These are phyloP conservation scores for Hippocampus barbouri DNA, from an alignment of 2,113 vertebrate species.

Conservation along the genomic window DNA sequence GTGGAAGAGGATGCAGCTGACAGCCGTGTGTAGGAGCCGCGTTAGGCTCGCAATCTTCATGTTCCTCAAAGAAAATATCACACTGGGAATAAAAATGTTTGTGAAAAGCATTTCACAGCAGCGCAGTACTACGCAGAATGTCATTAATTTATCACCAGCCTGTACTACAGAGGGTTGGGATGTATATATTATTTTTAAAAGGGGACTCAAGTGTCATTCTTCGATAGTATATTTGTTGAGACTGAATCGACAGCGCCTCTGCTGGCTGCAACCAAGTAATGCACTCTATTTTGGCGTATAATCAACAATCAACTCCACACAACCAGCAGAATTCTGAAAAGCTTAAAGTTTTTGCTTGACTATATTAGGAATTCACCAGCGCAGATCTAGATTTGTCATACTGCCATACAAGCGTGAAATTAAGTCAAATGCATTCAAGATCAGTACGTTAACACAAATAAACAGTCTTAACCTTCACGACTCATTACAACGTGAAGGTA, in stretches of 20 bases:
- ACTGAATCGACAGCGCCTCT: background rate
- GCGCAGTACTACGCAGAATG: background rate
- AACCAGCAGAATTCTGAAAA: background rate
- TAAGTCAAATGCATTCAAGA: too few relatives aligned
- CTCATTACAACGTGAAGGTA: too few relatives aligned
- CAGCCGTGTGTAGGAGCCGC: slow-evolving; percentile 17
- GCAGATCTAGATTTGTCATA: too few relatives aligned
- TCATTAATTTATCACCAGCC: background rate
- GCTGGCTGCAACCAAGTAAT: background rate
- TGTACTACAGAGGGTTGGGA: background rate
- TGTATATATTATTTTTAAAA: background rate
- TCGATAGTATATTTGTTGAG: background rate
- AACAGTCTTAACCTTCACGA: too few relatives aligned
- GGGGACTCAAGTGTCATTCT: background rate
- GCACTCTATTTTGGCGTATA: background rate
- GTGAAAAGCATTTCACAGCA: background rate
- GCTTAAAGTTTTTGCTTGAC: too few relatives aligned
- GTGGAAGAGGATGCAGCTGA: slow-evolving; percentile 24
- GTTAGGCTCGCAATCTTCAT: slow-evolving; percentile 17
- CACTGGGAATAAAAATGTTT: slow-evolving; percentile 2
- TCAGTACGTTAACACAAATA: too few relatives aligned
- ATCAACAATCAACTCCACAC: background rate
- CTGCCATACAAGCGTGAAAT: too few relatives aligned
- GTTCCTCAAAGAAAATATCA: slow-evolving; percentile 13
- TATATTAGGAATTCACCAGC: too few relatives aligned